phyloP scores from a whole-genome alignment of 2,797 vertebrate species.

The Glyptemys insculpta region DNA sequence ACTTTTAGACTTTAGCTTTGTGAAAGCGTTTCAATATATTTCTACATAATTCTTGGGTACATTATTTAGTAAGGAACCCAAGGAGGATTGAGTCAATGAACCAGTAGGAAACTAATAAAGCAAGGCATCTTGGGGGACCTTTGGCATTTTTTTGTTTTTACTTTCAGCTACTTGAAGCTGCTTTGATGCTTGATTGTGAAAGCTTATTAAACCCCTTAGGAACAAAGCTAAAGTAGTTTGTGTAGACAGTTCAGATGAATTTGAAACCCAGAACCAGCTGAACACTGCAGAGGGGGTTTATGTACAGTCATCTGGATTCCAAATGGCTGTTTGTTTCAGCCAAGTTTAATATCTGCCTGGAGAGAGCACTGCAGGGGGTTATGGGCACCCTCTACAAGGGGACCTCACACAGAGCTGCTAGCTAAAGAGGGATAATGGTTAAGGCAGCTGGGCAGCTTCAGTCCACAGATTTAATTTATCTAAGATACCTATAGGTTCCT shows the following conservation, averaged over 20 bases:
- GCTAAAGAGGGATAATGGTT: accelerated
- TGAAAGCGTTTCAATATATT: no score
- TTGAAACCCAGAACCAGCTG: accelerated
- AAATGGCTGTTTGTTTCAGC: accelerated
- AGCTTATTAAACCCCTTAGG: accelerated
- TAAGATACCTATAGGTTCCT: accelerated
- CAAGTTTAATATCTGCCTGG: not conserved
- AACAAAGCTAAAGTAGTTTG: not conserved
- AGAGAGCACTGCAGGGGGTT: accelerated
- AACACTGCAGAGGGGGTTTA: not conserved
- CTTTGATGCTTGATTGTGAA: not conserved
- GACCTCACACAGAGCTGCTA: accelerated
- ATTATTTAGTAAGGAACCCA: accelerated
- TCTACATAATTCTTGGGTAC: accelerated
- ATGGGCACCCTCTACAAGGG: not conserved
- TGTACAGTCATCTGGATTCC: accelerated
- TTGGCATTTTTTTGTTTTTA: not conserved
- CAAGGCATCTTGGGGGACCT: not conserved
- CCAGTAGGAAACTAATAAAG: not conserved
- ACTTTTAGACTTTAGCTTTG: not conserved
- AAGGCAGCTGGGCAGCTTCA: not conserved
- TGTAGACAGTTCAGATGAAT: not conserved
- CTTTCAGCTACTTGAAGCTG: not conserved
- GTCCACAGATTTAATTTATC: not conserved
- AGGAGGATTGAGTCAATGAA: not conserved